phyloP scores from a whole-genome alignment of 2,888 invertebrate genomes.

The Hyposoter didymator region DNA sequence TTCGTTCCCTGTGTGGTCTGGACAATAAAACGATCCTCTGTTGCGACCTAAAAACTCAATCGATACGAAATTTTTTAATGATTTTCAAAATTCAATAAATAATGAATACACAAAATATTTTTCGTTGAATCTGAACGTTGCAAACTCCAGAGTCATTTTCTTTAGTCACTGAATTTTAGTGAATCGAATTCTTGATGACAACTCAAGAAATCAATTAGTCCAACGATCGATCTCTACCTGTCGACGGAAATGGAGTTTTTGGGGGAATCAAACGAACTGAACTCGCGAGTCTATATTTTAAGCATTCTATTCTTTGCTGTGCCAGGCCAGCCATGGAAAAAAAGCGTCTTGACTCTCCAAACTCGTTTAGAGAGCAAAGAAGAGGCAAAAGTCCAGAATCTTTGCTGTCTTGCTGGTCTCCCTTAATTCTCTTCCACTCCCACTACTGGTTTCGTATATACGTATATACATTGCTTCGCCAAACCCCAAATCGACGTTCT shows the following conservation, averaged over 20 bases:
- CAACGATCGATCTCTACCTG: neutral
- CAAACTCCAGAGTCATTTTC: too few relatives aligned
- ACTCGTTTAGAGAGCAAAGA: constrained; percentile 10
- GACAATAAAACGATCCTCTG: too few relatives aligned
- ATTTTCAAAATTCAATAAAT: too few relatives aligned
- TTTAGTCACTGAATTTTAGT: neutral
- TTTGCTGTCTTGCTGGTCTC: constrained; percentile 11
- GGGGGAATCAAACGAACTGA: neutral
- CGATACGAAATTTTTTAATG: too few relatives aligned
- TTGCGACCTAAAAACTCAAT: too few relatives aligned
- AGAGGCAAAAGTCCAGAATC: constrained; percentile 11
- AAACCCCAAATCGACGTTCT: constrained; percentile 42
- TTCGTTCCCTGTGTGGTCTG: too few relatives aligned
- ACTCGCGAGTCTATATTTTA: neutral
- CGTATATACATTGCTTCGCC: constrained; percentile 21
- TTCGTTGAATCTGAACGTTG: too few relatives aligned
- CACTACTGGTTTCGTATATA: neutral
- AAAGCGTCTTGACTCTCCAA: neutral
- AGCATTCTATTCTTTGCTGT: neutral
- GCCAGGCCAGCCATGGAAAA: neutral
- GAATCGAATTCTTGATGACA: neutral
- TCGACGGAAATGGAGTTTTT: neutral
- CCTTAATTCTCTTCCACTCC: constrained; percentile 33
- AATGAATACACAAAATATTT: too few relatives aligned
- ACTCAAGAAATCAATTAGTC: neutral